Base-by-base conservation (phyloP, 1,140 invertebrate genomes). In the Littorina saxatilis region DNA sequence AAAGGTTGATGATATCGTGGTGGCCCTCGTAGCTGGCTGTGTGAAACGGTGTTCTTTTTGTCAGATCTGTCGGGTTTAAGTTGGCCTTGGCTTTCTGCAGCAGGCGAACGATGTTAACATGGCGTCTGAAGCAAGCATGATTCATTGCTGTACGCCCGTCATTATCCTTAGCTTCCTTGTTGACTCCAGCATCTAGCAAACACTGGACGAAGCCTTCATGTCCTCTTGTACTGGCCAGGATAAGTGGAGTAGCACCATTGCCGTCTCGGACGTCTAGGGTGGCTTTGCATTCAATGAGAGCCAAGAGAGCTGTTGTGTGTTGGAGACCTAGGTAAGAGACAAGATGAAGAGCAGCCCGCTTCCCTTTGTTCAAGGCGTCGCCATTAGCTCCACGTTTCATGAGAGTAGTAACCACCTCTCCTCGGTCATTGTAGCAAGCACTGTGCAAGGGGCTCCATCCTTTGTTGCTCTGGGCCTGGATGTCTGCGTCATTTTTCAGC, bases 391-490 rank as follows among this genome's bases (percentile, higher is more conserved):
- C 58, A 5, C 58, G 7, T 5, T 5, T 29, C 23, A 61, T 23
- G 27, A 61, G 58, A 23, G 27, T 29, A 9, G 9, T 61, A 23
- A 61, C 58, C 9, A 61, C 97, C 75, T 96, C 96, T 84, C 97
- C 96, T 90, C 98, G 97, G 0, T 97, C 97, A 92, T 98, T 97
- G 87, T 98, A 98, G 0, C 97, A 96, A 17, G 97, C 97, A 0
- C 98, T 96, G 32, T 98, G 92, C 79, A 98, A 92, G 58, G 97
- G 96, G 55, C 97, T 98, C 52, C 97, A 97, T 15, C 63, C 70
- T 32, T 70, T 70, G 27, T 83, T 73, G 83, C 94, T 93, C 50
- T 93, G 85, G 3, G 92, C 91, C 83, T 92, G 92, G 0, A 93
- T 90, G 83, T 94, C 92, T 23, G 94, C 94, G 66, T 93, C 91